Evolutionary conservation across 92 coral and sea anemone genomes (phyloP), one percentile per base, ranked within the genome.

Genomic region (Virgularia gustaviana): DNA sequence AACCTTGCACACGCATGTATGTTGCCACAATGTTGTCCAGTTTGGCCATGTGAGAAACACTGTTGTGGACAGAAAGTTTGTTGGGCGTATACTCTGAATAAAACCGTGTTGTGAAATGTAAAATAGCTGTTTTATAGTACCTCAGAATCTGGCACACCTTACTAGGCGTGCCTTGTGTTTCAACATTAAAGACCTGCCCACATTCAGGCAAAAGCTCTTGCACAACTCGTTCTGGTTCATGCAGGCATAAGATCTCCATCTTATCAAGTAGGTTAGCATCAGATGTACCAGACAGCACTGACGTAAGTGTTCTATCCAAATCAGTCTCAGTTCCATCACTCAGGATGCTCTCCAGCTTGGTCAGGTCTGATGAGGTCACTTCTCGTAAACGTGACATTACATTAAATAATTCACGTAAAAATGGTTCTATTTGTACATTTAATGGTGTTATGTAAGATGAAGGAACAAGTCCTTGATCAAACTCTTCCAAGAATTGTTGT

Each of bases 371-470:
- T 4, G 74, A 45, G 8, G 74, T 41, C 16, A 67, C 59, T 19
- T 42, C 36, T 34, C 51, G 29, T 9, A 45, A 59, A 37, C 49
- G 56, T 7, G 29, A 45, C 49, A 71, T 60, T 9, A 82, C 53
- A 11, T 63, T 33, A 39, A 79, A 70, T 56, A 92, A 86, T 51
- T 86, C 83, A 27, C 81, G 47, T n/a, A 86, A 19, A 72, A 83
- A 84, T 2, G 96, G 98, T 28, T 70, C 71, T 52, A 89, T 32
- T 61, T 81, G 32, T 52, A 57, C 76, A 66, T 68, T 86, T 13
- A 89, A 75, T 13, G 79, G 60, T 42, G 92, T 86, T 57, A 70
- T 82, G 19, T 67, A 57, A 4, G 62, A 27, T 13, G 74, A 67
- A 11, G 74, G 74, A 15, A 62, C 34, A 62, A 65, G 64, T 16